Percentiles rank a stretch among this genome's conserved stretches.
Evolutionary conservation across 2,797 vertebrate genomes (phyloP).

Genomic region (Gastrophryne carolinensis): DNA sequence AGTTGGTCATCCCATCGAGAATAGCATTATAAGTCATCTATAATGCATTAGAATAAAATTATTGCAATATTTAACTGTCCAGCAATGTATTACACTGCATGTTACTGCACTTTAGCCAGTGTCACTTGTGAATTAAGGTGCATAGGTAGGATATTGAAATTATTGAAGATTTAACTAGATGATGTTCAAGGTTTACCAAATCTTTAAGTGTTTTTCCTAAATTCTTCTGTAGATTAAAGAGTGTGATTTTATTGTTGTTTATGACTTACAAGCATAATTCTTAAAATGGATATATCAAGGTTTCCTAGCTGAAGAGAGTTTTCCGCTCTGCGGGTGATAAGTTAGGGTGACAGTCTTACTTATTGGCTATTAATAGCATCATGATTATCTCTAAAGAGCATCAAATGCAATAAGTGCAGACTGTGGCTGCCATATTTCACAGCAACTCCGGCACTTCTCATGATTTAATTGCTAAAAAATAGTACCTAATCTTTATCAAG

Average conservation of each 20-base stretch:
- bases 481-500: not conserved
- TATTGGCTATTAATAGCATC: constrained; percentile 22
- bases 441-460: not conserved
- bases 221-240: constrained; percentile 76
- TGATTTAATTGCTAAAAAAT: constrained; percentile 17
- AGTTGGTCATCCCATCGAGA: constrained; percentile 94
- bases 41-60: constrained; percentile 99
- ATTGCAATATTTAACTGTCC: constrained; percentile 99
- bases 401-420: constrained; percentile 1
- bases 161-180: constrained; percentile 91
- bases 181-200: constrained; percentile 85
- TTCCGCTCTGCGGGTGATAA: constrained; percentile 35
- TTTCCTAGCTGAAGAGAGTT: constrained; percentile 56
- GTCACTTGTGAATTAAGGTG: constrained; percentile 92
- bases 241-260: constrained; percentile 70
- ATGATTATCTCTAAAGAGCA: constrained; percentile 18
- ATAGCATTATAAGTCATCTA: constrained; percentile 99
- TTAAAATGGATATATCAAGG: constrained; percentile 61
- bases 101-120: constrained; percentile 90
- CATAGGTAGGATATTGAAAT: constrained; percentile 79
- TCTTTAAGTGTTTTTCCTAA: constrained; percentile 79
- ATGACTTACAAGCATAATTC: constrained; percentile 64
- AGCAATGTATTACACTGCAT: constrained; percentile 96
- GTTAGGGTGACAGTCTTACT: constrained; percentile 27
- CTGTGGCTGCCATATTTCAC: not conserved